Evolutionary conservation across 1,140 invertebrate genomes (phyloP).

Genomic region (Leptopilina clavipes): DNA sequence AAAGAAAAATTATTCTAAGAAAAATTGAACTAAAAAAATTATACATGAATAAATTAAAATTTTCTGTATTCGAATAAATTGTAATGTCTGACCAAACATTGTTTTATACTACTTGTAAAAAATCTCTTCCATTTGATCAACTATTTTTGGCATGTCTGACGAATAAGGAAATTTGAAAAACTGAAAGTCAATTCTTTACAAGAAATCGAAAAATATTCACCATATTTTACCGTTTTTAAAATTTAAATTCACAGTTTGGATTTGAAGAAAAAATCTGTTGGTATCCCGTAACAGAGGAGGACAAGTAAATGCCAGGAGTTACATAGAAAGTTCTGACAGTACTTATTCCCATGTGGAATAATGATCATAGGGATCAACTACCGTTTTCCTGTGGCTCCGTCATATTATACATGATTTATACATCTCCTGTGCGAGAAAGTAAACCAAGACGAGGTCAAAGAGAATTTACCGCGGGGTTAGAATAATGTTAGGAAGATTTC

Average conservation of each 20-base stretch:
- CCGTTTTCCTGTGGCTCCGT: constrained; percentile 19
- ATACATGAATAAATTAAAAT: too few relatives aligned
- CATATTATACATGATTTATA: constrained; percentile 32
- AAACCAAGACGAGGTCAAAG: constrained; percentile 27
- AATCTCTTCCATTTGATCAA: too few relatives aligned
- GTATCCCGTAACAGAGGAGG: neutral
- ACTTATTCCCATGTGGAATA: constrained; percentile 21
- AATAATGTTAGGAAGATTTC: constrained; percentile 33
- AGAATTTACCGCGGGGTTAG: constrained; percentile 26
- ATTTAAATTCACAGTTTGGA: neutral
- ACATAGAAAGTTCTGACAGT: constrained; percentile 26
- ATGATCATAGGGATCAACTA: constrained; percentile 27
- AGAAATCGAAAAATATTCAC: too few relatives aligned
- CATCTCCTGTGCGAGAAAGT: constrained; percentile 19
- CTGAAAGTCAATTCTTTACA: too few relatives aligned
- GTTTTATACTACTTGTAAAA: too few relatives aligned
- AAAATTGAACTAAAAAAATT: too few relatives aligned
- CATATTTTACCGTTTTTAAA: too few relatives aligned
- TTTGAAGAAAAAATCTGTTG: constrained; percentile 22
- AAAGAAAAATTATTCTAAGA: too few relatives aligned
- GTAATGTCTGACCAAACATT: too few relatives aligned
- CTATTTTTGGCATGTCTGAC: too few relatives aligned
- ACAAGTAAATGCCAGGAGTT: constrained; percentile 21
- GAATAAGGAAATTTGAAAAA: too few relatives aligned
- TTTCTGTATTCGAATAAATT: too few relatives aligned